Percentiles rank a stretch among this genome's conserved stretches.
phyloP scores from a whole-genome alignment of 2,113 vertebrate genomes.

The Madoqua kirkii region DNA sequence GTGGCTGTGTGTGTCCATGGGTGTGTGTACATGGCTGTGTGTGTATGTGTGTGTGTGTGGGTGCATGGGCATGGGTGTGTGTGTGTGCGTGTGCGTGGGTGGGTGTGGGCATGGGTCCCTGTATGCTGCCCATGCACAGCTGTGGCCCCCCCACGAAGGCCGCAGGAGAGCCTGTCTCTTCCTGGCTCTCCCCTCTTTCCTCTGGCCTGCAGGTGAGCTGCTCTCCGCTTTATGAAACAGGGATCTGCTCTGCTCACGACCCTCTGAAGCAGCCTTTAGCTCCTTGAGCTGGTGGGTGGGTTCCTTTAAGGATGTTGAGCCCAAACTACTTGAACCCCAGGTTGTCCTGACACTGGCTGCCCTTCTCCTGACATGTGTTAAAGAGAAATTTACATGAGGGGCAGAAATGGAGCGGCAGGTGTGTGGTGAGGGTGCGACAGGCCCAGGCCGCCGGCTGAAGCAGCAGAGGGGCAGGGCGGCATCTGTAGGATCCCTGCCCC shows the following conservation, averaged over 20 bases:
- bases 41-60: too few relatives aligned
- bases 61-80: too few relatives aligned
- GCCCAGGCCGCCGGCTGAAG: accelerated
- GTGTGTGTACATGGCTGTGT: too few relatives aligned
- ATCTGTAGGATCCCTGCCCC: accelerated
- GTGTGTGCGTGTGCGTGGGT: too few relatives aligned
- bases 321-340: not conserved
- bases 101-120: not conserved
- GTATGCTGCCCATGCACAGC: not conserved
- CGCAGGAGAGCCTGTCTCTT: accelerated
- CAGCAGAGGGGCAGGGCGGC: too few relatives aligned
- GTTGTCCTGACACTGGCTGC: not conserved
- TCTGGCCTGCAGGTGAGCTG: accelerated
- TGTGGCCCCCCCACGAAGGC: not conserved
- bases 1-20: too few relatives aligned
- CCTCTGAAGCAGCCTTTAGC: not conserved
- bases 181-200: not conserved
- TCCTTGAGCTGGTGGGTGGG: not conserved
- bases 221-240: not conserved
- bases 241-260: not conserved
- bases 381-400: not conserved
- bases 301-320: not conserved
- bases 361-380: not conserved
- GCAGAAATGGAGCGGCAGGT: not conserved
- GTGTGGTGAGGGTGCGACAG: not conserved